A percentile compares a stretch with the other conserved stretches of the same genome.
Evolutionary conservation across 64 coral and sea anemone genomes (phyloP).

Genomic region (Pachyseris speciosa): DNA sequence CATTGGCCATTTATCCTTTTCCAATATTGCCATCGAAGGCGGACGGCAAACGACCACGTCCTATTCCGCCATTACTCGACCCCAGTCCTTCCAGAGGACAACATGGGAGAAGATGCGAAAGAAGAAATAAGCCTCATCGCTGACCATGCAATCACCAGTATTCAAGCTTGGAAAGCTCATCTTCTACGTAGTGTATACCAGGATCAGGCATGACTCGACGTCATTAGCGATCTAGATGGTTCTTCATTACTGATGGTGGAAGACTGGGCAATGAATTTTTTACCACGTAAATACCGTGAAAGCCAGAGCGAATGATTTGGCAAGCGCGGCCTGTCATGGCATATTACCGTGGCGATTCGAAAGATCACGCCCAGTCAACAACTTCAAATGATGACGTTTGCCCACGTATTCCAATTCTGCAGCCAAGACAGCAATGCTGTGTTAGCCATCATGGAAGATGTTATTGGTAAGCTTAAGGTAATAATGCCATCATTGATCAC

Average conservation of each 20-base stretch:
- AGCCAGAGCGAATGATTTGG: slow-evolving; percentile 26
- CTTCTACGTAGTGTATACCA: slow-evolving; percentile 11
- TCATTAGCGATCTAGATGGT: background rate
- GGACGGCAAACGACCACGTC: no score
- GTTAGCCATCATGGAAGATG: slow-evolving; percentile 4
- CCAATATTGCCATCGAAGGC: no score
- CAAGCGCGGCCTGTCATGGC: slow-evolving; percentile 15
- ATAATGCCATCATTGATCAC: slow-evolving; percentile 18
- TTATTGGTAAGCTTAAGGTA: slow-evolving; percentile 27
- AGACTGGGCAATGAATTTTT: slow-evolving; percentile 66
- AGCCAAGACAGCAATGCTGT: slow-evolving; percentile 20
- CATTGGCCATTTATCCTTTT: no score
- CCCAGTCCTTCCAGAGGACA: no score
- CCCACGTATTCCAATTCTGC: slow-evolving; percentile 8
- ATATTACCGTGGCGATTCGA: background rate
- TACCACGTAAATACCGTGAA: slow-evolving; percentile 22
- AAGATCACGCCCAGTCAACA: background rate
- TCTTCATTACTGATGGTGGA: background rate
- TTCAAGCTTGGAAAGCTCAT: slow-evolving; percentile 32
- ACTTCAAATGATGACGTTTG: slow-evolving; percentile 31
- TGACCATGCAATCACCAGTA: slow-evolving; percentile 2
- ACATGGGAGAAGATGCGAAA: no score
- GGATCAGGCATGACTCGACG: slow-evolving; percentile 15
- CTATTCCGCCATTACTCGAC: no score
- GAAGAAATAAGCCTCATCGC: no score